Evolutionary conservation across 2,888 invertebrate species (phyloP), one percentile per base, ranked within the genome.

Genomic region (Corbicula japonica): DNA sequence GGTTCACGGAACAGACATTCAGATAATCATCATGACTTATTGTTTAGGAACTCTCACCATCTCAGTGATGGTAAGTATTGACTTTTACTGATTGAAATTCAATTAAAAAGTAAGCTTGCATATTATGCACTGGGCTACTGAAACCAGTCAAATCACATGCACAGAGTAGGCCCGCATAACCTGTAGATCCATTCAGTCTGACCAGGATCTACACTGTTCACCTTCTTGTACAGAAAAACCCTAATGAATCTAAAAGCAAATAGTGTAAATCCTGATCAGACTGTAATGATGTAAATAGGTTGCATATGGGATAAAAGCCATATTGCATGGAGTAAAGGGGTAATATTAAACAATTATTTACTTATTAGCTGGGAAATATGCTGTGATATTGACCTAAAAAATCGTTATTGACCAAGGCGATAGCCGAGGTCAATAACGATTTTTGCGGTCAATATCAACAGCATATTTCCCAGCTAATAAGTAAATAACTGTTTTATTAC

Each of bases 31-130:
- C 44, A 8, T 6, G 30, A 30, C 30, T 41, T 44, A 30, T 41
- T 58, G 21, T 74, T 58, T 52, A 65, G 50, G n/a, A 70, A 74
- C 35, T 71, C 74, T 35, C 76, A 77, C 35, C 74, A 71, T 48
- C 48, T 68, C 38, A 74, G 71, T 71, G 81, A 81, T 77, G 81
- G 81, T 81, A 68, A 58, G 71, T 58, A 21, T 65, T 34, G 4
- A n/a, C 1, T 61, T 15, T 21, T 26, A 26, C 48, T 4, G 28
- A 52, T 56, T 18, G 18, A n/a, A 3, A 2, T 6, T n/a, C 18
- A 21, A 44, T n/a, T 3, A 44, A 18, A 3, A 6, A 44, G 15
- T 41, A 41, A 41, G 8, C 6, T n/a, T 44, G 44, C 18, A 44
- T 18, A 21, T 44, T 21, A 44, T 44, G 21, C n/a, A 44, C 18